These are phyloP conservation scores for Drosophila carrolli DNA, from an alignment of 1,140 invertebrate species.

Conservation along the genomic window DNA sequence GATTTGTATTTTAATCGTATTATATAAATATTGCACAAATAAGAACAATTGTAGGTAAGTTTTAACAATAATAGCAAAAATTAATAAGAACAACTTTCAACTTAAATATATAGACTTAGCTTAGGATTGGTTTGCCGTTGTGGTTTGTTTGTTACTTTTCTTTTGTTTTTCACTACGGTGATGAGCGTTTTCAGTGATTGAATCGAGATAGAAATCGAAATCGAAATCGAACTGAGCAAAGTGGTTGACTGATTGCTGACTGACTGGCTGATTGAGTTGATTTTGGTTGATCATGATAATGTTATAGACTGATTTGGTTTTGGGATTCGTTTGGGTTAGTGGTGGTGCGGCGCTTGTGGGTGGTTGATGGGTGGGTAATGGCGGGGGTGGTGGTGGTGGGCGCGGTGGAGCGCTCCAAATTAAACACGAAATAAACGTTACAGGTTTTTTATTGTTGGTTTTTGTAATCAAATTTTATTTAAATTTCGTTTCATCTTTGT, in stretches of 20 bases:
- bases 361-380: slow-evolving; percentile 29
- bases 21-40: slow-evolving; percentile 82
- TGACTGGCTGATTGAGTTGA: slow-evolving; percentile 51
- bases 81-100: slow-evolving; percentile 76
- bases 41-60: slow-evolving; percentile 75
- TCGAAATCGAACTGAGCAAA: slow-evolving; percentile 36
- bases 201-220: slow-evolving; percentile 45
- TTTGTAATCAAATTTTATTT: slow-evolving; percentile 49
- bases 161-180: slow-evolving; percentile 24
- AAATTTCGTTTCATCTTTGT: slow-evolving; percentile 57
- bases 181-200: slow-evolving; percentile 79
- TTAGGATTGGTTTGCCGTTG: slow-evolving; percentile 55
- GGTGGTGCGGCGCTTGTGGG: slow-evolving; percentile 35
- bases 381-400: neutral
- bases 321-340: slow-evolving; percentile 48
- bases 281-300: slow-evolving; percentile 78
- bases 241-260: slow-evolving; percentile 40
- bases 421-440: slow-evolving; percentile 50
- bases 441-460: slow-evolving; percentile 34
- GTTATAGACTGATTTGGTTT: slow-evolving; percentile 60
- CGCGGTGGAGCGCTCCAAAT: slow-evolving; percentile 40
- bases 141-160: slow-evolving; percentile 25
- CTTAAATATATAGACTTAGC: slow-evolving; percentile 70
- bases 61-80: slow-evolving; percentile 77
- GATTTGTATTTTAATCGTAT: slow-evolving; percentile 58